Conservation (phyloP, 2,888 invertebrate species). For the Tetheella fluctuosa region DNA sequence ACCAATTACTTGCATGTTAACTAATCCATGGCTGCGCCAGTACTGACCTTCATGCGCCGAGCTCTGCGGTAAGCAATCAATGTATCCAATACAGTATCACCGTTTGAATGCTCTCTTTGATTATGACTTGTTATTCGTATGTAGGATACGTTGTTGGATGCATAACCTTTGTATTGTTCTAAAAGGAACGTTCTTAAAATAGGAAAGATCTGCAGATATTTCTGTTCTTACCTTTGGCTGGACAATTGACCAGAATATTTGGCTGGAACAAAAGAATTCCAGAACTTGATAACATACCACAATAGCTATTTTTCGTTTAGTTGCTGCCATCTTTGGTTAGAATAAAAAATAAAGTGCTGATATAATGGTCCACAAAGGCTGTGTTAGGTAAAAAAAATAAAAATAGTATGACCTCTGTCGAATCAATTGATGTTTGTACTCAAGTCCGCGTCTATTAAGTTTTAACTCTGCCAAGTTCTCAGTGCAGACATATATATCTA, state of each 20-base stretch:
- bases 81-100: constrained; percentile 28
- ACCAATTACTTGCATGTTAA: constrained; percentile 48
- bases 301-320: background rate
- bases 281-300: background rate
- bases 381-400: no score
- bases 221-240: background rate
- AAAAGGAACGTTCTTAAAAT: background rate
- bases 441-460: no score
- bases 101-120: constrained; percentile 36
- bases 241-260: background rate
- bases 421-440: no score
- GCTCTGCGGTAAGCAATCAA: constrained; percentile 26
- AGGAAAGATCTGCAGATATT: constrained; percentile 2
- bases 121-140: constrained; percentile 30
- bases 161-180: background rate
- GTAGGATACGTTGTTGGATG: constrained; percentile 32
- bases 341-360: background rate
- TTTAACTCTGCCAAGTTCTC: no score
- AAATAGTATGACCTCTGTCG: no score
- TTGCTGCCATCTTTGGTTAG: background rate
- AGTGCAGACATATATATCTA: no score
- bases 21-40: constrained; percentile 37
- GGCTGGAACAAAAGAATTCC: constrained; percentile 7
- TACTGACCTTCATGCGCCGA: constrained; percentile 20
- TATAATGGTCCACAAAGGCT: no score